Evolutionary conservation across 1,140 invertebrate species (phyloP).

Genomic region (Meteorus sp.): DNA sequence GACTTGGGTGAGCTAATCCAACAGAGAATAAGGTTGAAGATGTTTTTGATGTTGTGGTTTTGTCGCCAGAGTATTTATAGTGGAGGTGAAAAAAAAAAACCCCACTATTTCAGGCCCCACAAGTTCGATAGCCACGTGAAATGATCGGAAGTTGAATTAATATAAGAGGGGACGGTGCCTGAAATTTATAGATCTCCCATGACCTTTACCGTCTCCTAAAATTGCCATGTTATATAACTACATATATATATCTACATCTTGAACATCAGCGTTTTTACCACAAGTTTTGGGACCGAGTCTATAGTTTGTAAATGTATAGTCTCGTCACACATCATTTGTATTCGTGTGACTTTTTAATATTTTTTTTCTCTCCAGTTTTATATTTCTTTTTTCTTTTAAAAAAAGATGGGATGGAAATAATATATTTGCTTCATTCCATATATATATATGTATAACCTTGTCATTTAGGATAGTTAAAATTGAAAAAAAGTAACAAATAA

Average conservation of each 20-base stretch:
- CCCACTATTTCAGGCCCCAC: not conserved
- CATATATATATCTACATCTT: not conserved
- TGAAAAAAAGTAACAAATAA: not conserved
- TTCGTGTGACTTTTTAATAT: too few relatives aligned
- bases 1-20: constrained; percentile 42
- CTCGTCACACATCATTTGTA: too few relatives aligned
- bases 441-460: too few relatives aligned
- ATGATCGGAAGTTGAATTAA: not conserved
- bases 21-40: constrained; percentile 27
- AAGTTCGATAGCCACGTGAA: constrained; percentile 1
- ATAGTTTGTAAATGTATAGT: too few relatives aligned
- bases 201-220: constrained; percentile 10
- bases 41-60: not conserved
- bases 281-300: not conserved
- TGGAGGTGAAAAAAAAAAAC: not conserved
- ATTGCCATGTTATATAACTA: not conserved
- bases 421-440: too few relatives aligned
- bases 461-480: not conserved
- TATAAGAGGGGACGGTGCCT: not conserved
- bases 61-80: constrained; percentile 8
- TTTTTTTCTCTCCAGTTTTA: too few relatives aligned
- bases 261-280: constrained; percentile 1
- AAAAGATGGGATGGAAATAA: too few relatives aligned
- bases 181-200: constrained; percentile 13
- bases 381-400: too few relatives aligned